Evolutionary conservation across 2,113 vertebrate species (phyloP), one percentile per base, ranked within the genome.

Genomic region (Thalassarche chlororhynchos): DNA sequence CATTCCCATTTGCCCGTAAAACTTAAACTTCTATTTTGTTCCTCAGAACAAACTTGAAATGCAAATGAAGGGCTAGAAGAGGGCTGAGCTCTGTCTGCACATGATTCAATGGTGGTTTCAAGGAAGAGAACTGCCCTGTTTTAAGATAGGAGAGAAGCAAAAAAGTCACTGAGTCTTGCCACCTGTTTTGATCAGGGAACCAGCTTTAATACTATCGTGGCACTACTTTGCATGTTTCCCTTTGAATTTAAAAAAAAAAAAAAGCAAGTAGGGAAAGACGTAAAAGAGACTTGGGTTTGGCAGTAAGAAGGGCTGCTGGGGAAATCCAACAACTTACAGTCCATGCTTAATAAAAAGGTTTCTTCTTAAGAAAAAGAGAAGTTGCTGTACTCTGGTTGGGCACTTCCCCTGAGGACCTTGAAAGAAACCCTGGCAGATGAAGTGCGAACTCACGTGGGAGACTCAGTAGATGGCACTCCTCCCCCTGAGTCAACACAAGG

Each of bases 401-500:
- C 72, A 64, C n/a, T 87, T 94, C n/a, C 46, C 42, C 21, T 7
- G 31, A 78, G 57, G 55, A 71, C 29, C 60, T 58, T 54, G 32
- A 89, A 75, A 72, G 54, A 66, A 94, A n/a, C n/a, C 42, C 34
- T 38, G 47, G 51, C 64, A 90, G 44, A 93, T 70, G 46, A 91
- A 91, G 9, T 49, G 6, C 0, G 1, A 34, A 44, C 11, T 79
- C 88, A 36, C 0, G 1, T 42, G 47, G n/a, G 79, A 86, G 51
- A n/a, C 64, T 84, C 90, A 89, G 64, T 93, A 93, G 88, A 89
- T 70, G 76, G 60, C 90, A 95, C 69, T 93, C 69, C 77, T 95
- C 17, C 29, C 18, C 14, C 58, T 88, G 60, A 77, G 64, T 66
- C 88, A 90, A 74, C 18, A 12, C 20, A 68, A n/a, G 72, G 51